Evolutionary conservation across 2,888 invertebrate species (phyloP), one percentile per base, ranked within the genome.

Genomic region (Agonum fuliginosum): DNA sequence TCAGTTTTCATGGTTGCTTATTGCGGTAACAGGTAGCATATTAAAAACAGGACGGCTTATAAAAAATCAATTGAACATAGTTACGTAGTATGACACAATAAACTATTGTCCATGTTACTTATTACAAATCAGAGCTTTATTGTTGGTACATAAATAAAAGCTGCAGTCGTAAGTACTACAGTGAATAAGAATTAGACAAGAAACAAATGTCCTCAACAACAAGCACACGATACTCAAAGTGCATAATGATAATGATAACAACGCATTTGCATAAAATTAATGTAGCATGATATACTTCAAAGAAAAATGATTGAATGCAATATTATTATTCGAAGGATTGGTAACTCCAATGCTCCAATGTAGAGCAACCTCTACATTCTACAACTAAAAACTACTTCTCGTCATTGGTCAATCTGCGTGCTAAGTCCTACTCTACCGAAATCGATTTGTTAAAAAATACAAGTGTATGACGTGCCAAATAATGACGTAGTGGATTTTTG

Each of bases 371-470:
- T 17, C 17, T 17, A 12, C 17, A 8, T 37, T 10, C 10, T 37
- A 37, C 10, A 37, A 37, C 10, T 46, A 46, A 46, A 8, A 46
- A 46, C 3, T 12, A 4, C n/a, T 10, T 54, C 22, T 54, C 54
- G 24, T 54, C 24, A 51, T 22, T 54, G 10, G 54, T 12, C 27
- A 22, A 17, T 54, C 5, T 54, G 24, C 54, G 27, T 54, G 54
- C 14, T 12, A 54, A 54, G 5, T 10, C 27, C 20, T 2, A 48
- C 48, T 20, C 48, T 17, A 2, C 48, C 54, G 19, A 24, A 34
- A 65, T 65, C 37, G 65, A 65, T 65, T 65, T 30, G 65, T 65
- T 65, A 65, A 65, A 65, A 65, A 65, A 65, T 65, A 65, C 65
- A 34, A 37, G 10, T 37, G 54, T 65, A 17, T 65, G 65, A 65